Evolutionary conservation across 2,113 vertebrate genomes (phyloP).

Genomic region (Ornithorhynchus anatinus): DNA sequence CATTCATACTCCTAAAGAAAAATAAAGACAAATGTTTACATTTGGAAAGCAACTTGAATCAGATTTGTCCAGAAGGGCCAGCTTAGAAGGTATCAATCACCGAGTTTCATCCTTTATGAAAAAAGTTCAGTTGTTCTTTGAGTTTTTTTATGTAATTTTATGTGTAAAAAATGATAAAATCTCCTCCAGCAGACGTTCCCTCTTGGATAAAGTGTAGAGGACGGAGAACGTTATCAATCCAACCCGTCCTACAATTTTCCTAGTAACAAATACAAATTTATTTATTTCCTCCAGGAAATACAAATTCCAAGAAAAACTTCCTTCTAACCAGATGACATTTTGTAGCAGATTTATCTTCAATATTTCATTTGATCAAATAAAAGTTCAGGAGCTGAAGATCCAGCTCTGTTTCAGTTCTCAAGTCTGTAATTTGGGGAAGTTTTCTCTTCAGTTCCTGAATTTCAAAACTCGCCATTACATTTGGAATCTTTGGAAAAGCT

Average conservation of each 20-base stretch:
- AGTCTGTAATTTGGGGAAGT: too few species aligned
- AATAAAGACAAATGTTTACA: fast-evolving
- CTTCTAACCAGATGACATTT: neutral
- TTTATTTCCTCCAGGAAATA: neutral
- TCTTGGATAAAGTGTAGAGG: neutral
- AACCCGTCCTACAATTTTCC: neutral
- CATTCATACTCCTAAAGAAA: neutral
- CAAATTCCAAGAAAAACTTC: neutral
- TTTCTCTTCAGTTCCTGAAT: too few species aligned
- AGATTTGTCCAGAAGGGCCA: neutral
- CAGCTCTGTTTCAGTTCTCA: too few species aligned
- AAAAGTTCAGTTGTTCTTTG: neutral
- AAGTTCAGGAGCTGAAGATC: too few species aligned
- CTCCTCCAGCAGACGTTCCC: neutral
- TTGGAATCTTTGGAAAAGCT: too few species aligned
- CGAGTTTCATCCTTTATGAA: neutral
- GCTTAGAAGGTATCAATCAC: neutral
- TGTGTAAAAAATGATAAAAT: neutral
- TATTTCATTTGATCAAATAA: too few species aligned
- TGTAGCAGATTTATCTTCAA: neutral
- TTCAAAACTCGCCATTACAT: too few species aligned
- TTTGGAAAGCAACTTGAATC: neutral
- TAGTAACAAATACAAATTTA: neutral
- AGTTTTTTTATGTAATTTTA: neutral
- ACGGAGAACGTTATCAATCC: neutral